A percentile compares a stretch with the other conserved stretches of the same genome.
phyloP scores from a whole-genome alignment of 2,888 invertebrate species.

The Drosophila pseudotalamancana region DNA sequence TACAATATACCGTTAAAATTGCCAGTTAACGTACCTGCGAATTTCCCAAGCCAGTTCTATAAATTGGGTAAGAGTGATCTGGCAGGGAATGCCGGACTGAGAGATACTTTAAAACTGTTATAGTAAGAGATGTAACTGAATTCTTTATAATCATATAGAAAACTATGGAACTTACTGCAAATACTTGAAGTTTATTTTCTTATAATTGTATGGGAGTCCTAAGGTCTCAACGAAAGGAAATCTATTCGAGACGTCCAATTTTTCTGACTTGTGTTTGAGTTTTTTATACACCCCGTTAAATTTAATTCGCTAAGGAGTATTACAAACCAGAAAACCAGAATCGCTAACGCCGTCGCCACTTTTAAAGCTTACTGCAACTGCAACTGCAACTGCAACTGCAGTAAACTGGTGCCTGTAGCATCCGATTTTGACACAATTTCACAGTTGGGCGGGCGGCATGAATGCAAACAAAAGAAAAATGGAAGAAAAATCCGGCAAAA shows the following conservation, averaged over 20 bases:
- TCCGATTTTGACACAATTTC: conserved; percentile 74
- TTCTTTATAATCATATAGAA: too few species aligned
- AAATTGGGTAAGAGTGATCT: conserved; percentile 19
- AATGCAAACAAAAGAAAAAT: conserved; percentile 16
- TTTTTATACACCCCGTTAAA: background rate
- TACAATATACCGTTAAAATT: conserved; percentile 76
- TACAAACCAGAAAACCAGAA: conserved; percentile 8
- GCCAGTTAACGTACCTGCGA: conserved; percentile 62
- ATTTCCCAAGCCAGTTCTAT: conserved; percentile 51
- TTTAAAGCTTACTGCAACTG: conserved; percentile 38
- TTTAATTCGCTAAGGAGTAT: background rate
- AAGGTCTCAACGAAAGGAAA: too few species aligned
- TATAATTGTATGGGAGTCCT: too few species aligned
- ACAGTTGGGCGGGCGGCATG: conserved; percentile 45
- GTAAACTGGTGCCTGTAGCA: conserved; percentile 38
- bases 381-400: conserved; percentile 18
- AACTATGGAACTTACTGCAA: too few species aligned
- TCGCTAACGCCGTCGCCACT: conserved; percentile 5
- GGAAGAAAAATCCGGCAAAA: conserved; percentile 13
- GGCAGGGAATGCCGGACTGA: background rate
- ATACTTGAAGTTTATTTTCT: too few species aligned
- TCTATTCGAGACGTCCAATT: too few species aligned
- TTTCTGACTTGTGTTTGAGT: background rate
- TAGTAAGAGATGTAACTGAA: too few species aligned
- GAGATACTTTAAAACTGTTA: too few species aligned